phyloP scores from a whole-genome alignment of 2,113 vertebrate species.

The Meriones unguiculatus region DNA sequence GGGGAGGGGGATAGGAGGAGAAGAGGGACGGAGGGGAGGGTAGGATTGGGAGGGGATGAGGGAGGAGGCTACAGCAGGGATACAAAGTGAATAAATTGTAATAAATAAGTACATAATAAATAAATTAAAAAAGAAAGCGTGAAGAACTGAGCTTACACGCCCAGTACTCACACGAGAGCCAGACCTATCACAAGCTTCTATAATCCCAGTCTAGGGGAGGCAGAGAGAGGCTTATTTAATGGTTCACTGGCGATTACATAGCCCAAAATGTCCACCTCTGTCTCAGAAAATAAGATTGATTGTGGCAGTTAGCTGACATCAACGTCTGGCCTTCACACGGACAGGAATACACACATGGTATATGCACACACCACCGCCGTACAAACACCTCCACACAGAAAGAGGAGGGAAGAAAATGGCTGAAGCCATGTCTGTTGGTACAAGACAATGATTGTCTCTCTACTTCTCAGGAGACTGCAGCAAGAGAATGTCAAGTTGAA shows the following conservation, averaged over 20 bases:
- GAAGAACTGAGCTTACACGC: too few species aligned
- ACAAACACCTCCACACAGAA: background rate
- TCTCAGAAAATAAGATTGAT: background rate
- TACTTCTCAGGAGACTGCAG: background rate
- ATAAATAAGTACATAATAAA: too few species aligned
- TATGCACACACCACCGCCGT: too few species aligned
- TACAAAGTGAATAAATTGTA: too few species aligned
- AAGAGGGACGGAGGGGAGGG: too few species aligned
- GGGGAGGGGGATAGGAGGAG: too few species aligned
- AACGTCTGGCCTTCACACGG: background rate
- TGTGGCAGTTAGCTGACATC: background rate
- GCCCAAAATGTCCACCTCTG: background rate
- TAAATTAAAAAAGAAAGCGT: too few species aligned
- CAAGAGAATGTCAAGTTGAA: background rate
- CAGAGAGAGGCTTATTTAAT: background rate
- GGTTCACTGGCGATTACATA: background rate
- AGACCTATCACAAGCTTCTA: background rate
- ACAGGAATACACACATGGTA: background rate
- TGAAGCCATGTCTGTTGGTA: too few species aligned
- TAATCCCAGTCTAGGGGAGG: background rate
- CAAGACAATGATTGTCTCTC: background rate
- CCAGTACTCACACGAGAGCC: too few species aligned
- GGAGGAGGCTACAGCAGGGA: too few species aligned
- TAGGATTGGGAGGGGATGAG: too few species aligned
- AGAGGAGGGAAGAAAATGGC: background rate